Base-by-base conservation (phyloP, 2,888 invertebrate genomes). In the Netelia inedita region DNA sequence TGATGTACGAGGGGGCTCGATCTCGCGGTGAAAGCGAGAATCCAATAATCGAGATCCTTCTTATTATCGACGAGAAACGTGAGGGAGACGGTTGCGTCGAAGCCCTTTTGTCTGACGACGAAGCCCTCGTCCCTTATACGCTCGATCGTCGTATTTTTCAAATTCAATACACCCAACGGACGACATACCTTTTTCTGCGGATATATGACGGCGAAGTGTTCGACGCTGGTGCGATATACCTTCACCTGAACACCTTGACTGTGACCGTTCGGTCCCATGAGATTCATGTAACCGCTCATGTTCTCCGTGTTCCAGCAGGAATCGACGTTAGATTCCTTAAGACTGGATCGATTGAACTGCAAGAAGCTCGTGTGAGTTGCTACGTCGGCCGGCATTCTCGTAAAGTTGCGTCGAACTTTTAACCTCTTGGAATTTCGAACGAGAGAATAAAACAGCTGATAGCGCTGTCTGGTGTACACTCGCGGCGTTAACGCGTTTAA, bases 151-250 rank as follows among this genome's bases (percentile, higher is more conserved):
- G 96, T 95, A 89, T 95, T 96, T 88, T 95, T 94, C 85, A 96
- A 92, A 91, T 96, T 96, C 57, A 96, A 94, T 1, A 96, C 96
- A 0, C 96, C 95, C 53, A 95, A 93, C 0, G 96, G 95, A 86
- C 95, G 95, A 85, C 95, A 95, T 11, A 96, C 94, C 89, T 96
- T 95, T 93, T 96, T 96, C 91, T 95, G 95, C 8, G 96, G 96
- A 87, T 95, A 96, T 43, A 96, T 95, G 8, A 96, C 96, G 1
- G 95, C 96, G 89, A 96, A 96, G 89, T 96, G 96, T 90, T 96
- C 96, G 90, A 95, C 92, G 65, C 95, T 95, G 5, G 96, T 96
- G 84, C 95, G 94, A 91, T 96, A 96, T 28, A 96, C 96, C 88
- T 95, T 95, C 86, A 96, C 96, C 89, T 96, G 94, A 5, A 96